A percentile compares a stretch with the other conserved stretches of the same genome.
Evolutionary conservation across 2,113 vertebrate species (phyloP).

Genomic region (Pteropus alecto): DNA sequence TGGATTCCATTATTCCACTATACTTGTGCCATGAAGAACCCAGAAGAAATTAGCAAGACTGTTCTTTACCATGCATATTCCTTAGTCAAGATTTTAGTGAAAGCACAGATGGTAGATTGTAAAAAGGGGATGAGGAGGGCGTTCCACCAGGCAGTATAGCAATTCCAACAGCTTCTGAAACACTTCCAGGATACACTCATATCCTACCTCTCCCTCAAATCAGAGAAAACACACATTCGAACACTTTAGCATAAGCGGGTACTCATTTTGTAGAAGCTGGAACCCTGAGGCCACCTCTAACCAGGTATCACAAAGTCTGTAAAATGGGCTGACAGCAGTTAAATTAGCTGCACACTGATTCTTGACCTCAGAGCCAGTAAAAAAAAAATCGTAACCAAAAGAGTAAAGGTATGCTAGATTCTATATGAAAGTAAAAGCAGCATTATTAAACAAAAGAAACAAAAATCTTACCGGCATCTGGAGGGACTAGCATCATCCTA

Average conservation of each 20-base stretch:
- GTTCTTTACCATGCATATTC: background rate
- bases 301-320: background rate
- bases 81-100: constrained; percentile 7
- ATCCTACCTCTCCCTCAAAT: background rate
- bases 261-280: background rate
- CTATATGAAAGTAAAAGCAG: background rate
- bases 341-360: background rate
- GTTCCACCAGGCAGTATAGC: background rate
- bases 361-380: background rate
- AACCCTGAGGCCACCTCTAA: background rate
- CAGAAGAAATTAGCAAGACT: background rate
- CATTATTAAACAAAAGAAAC: background rate
- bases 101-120: background rate
- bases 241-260: background rate
- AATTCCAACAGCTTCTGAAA: background rate
- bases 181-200: background rate
- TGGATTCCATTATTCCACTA: background rate
- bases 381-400: background rate
- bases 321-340: background rate
- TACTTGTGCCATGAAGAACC: background rate
- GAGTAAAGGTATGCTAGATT: background rate
- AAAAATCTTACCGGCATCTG: background rate
- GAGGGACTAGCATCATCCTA: background rate
- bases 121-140: background rate
- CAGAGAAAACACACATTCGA: background rate